Base-by-base conservation (phyloP, 2,797 vertebrate genomes). In the Hipposideros larvatus region DNA sequence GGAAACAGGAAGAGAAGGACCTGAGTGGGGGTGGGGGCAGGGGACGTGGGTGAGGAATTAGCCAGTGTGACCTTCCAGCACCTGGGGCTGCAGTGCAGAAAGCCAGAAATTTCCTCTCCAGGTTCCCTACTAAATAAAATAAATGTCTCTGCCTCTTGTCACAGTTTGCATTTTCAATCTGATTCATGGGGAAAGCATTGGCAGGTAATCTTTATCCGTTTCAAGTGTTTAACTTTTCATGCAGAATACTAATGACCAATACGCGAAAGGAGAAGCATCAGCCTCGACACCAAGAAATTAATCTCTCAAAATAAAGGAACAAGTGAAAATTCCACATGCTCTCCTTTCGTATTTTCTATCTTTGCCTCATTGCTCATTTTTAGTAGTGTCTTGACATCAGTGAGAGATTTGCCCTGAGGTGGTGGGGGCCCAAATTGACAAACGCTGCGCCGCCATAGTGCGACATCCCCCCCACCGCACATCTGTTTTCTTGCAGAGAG, bases 151-250 rank as follows among this genome's bases (percentile, higher is more conserved):
- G 95, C 86, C 83, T 95, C 74, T 0, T 61, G 92, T 89, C 96
- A 91, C 92, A 91, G 82, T 95, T 95, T 96, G 90, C 95, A 97
- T 97, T 97, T 90, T 95, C 70, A 96, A 74, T 87, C 95, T 97
- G 97, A 96, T 97, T 96, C 97, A 94, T 63, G 77, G 55, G 83
- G 94, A 97, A 95, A 92, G 87, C 96, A 97, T 46, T 97, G 97
- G 90, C 97, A 97, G 96, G 97, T 97, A 96, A 98, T 97, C 96
- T 96, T 92, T 96, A 95, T 94, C 96, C 13, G 0, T 96, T 96
- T 97, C 87, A 96, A 96, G 89, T 94, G 93, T 97, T 97, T 96
- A 96, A 96, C 88, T 96, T 96, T 96, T 96, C 88, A 85, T 2
- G 0, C 55, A 70, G 97, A 96, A 97, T 97, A 94, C 93, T 79